Percentiles rank a stretch among this genome's conserved stretches.
These are phyloP conservation scores for Porites lobata DNA, from an alignment of 92 coral and sea anemone species.

Conservation along the genomic window DNA sequence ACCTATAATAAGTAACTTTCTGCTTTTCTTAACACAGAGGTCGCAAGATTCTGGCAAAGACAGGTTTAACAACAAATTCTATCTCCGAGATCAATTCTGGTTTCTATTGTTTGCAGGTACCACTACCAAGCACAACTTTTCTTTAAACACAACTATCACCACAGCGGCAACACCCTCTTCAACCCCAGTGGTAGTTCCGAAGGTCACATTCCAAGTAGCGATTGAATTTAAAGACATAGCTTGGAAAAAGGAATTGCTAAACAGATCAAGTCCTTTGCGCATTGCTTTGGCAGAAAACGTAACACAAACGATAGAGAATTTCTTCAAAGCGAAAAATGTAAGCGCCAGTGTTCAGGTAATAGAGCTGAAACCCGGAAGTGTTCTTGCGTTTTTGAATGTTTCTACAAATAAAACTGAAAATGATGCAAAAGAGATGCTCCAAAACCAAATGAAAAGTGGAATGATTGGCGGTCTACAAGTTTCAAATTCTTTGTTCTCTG, in stretches of 20 bases:
- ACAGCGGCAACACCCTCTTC: constrained; percentile 22
- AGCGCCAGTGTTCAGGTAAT: constrained; percentile 3
- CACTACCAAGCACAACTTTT: background rate
- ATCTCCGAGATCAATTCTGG: too few relatives aligned
- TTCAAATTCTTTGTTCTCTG: constrained; percentile 32
- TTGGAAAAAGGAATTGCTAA: constrained; percentile 22
- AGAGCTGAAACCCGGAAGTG: constrained; percentile 49
- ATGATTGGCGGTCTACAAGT: background rate
- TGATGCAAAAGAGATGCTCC: background rate
- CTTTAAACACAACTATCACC: background rate
- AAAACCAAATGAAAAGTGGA: constrained; percentile 8
- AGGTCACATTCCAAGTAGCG: constrained; percentile 8
- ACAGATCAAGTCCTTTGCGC: background rate
- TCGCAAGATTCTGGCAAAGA: too few relatives aligned
- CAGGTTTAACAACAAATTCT: too few relatives aligned
- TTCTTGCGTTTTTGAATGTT: constrained; percentile 21
- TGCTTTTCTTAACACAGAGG: too few relatives aligned
- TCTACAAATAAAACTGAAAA: background rate
- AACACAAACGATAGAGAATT: constrained; percentile 10
- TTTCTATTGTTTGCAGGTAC: background rate
- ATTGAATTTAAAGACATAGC: constrained; percentile 23
- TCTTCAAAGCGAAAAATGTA: background rate
- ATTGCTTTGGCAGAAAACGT: background rate
- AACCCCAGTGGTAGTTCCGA: background rate
- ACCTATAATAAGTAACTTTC: too few relatives aligned